phyloP scores from a whole-genome alignment of 2,888 invertebrate species.

The Anorthoa munda region DNA sequence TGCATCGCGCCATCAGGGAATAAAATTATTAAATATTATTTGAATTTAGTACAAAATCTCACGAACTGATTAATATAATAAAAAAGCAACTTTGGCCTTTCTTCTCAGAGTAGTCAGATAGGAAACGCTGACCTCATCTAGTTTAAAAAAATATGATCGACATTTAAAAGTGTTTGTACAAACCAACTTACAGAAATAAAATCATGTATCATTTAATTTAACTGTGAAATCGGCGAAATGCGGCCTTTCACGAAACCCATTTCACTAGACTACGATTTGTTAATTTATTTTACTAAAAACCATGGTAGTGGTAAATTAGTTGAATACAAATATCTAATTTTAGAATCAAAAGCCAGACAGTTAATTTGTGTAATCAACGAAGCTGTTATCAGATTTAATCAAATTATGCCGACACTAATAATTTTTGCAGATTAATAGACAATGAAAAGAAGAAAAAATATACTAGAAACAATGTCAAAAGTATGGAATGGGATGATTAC shows the following conservation, averaged over 20 bases:
- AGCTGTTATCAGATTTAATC: not conserved
- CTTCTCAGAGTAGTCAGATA: too few species aligned
- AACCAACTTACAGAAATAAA: too few species aligned
- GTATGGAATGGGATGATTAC: slow-evolving; percentile 91
- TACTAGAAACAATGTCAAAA: slow-evolving; percentile 72
- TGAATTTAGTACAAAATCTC: too few species aligned
- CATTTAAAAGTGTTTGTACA: too few species aligned
- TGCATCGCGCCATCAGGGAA: too few species aligned
- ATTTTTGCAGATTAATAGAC: slow-evolving; percentile 86
- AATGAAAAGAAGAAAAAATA: slow-evolving; percentile 82
- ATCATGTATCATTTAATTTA: too few species aligned
- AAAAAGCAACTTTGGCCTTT: too few species aligned
- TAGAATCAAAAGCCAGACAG: slow-evolving; percentile 1
- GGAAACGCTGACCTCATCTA: too few species aligned
- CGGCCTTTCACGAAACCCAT: not conserved
- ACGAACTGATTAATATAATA: too few species aligned
- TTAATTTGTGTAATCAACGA: not conserved
- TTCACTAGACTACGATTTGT: not conserved
- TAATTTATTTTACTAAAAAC: not conserved
- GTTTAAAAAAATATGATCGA: too few species aligned
- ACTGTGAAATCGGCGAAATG: too few species aligned
- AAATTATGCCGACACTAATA: not conserved
- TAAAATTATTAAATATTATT: too few species aligned
- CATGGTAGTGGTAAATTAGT: not conserved
- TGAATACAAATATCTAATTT: not conserved